These are phyloP conservation scores for Platynereis dumerilii DNA, from an alignment of 2,888 invertebrate genomes.

Conservation along the genomic window DNA sequence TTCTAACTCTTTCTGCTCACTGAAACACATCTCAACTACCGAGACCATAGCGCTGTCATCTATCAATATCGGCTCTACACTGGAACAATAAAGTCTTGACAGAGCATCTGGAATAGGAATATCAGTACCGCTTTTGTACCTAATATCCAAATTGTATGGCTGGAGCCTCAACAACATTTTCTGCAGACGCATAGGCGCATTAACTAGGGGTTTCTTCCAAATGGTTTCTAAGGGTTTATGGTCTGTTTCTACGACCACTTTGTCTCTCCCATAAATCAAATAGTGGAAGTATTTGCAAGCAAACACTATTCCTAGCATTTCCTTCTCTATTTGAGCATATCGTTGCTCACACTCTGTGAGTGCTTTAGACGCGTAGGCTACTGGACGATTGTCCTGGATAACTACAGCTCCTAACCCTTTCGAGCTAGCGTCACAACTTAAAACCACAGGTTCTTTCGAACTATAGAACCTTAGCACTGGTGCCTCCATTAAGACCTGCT, in stretches of 20 bases:
- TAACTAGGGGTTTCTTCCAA: not conserved
- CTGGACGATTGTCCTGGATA: not conserved
- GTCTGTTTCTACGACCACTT: not conserved
- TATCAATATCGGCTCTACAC: not conserved
- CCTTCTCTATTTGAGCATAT: slow-evolving; percentile 4
- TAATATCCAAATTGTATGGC: not conserved
- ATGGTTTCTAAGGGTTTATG: not conserved
- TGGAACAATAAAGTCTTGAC: not conserved
- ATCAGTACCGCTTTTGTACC: not conserved
- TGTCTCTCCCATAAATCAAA: not conserved
- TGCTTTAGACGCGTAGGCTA: not conserved
- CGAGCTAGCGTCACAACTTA: not conserved
- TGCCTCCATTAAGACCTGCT: not conserved
- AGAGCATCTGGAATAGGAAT: not conserved
- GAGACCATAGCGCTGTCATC: not conserved
- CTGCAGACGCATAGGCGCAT: not conserved
- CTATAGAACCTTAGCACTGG: not conserved
- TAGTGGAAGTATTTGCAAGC: not conserved
- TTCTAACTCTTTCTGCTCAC: not conserved
- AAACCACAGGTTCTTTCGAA: not conserved
- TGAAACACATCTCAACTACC: not conserved
- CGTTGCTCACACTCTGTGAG: not conserved
- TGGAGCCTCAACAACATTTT: slow-evolving; percentile 1
- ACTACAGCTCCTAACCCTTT: not conserved
- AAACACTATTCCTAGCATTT: not conserved